Base-by-base conservation (phyloP, 2,888 invertebrate species). In the Barypeithes pellucidus region DNA sequence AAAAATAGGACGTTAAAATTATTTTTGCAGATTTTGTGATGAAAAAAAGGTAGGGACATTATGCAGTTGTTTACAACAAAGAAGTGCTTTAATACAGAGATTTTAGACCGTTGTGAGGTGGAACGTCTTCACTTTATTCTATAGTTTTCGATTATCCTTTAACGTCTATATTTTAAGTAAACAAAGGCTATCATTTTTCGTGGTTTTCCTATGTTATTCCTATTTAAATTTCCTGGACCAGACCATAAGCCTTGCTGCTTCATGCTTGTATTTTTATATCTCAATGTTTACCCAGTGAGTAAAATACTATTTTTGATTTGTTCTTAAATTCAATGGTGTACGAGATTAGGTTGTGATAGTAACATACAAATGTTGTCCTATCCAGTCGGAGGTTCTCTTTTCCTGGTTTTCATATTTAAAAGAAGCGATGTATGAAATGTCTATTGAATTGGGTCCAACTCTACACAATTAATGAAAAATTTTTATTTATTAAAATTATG, bases 1-100 rank as follows among this genome's bases (percentile, higher is more conserved):
- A 80, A 75, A 76, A 75, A 79, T 77, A 75, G 75, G 73, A 79
- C 70, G 71, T 77, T 71, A 75, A 75, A 69, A 69, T 72, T 72
- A 79, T 81, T 80, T 82, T 81, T 79, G 81, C 77, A 77, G 73
- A 75, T 75, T 78, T 76, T 82, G 81, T 81, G 79, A 82, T 82
- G 81, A 76, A 80, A 50, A 39, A 24, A 79, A 83, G 83, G 83
- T 83, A 81, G 76, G 70, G 36, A 68, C 72, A 54, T 60, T 24
- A 16, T 20, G 33, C 20, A 22, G 41, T 65, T 71, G 71, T 71
- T 71, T 65, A 71, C 65, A 71, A 71, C 71, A 65, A 71, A 70
- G 63, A 54, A 63, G 61, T 36, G 63, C 54, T 70, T 45, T 47
- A 59, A n/a, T 50, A 22, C 14, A 63, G 33, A 33, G 45, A 67